Evolutionary conservation across 2,888 invertebrate genomes (phyloP).

Genomic region (Himalopsyche tibetana): DNA sequence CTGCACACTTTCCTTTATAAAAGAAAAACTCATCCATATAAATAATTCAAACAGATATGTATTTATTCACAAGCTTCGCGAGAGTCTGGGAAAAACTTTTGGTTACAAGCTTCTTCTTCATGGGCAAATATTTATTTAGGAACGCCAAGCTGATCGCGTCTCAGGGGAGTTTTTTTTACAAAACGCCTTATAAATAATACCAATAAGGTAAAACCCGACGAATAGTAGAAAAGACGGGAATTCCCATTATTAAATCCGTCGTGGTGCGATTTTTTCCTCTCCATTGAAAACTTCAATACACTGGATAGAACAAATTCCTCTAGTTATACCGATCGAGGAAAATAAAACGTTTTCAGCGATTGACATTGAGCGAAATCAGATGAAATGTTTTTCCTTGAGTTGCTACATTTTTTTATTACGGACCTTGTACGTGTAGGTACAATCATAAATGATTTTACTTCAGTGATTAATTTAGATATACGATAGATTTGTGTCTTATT

Average conservation of each 20-base stretch:
- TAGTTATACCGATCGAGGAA: conserved; percentile 11
- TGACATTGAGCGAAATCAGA: conserved; percentile 20
- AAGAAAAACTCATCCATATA: conserved; percentile 51
- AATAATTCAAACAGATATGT: conserved; percentile 64
- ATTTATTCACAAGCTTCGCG: conserved; percentile 57
- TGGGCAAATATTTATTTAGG: conserved; percentile 56
- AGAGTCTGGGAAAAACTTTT: conserved; percentile 51
- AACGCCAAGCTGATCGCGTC: conserved; percentile 32
- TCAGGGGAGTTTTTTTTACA: conserved; percentile 47
- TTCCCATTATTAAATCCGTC: conserved; percentile 12
- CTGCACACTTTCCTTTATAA: conserved; percentile 14
- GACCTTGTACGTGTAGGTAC: no score
- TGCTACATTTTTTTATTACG: background rate
- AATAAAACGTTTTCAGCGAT: conserved; percentile 28
- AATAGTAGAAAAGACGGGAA: conserved; percentile 26
- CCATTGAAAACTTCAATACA: background rate
- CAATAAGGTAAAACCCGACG: conserved; percentile 44
- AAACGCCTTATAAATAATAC: conserved; percentile 49
- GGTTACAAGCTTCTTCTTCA: conserved; percentile 34
- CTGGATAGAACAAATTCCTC: background rate
- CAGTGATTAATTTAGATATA: no score
- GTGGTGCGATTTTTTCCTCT: background rate
- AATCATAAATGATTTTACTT: no score
- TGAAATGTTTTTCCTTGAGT: background rate
- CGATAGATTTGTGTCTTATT: no score